These are phyloP conservation scores for Coecobrya sp. DNA, from an alignment of 2,888 invertebrate genomes.

Conservation along the genomic window DNA sequence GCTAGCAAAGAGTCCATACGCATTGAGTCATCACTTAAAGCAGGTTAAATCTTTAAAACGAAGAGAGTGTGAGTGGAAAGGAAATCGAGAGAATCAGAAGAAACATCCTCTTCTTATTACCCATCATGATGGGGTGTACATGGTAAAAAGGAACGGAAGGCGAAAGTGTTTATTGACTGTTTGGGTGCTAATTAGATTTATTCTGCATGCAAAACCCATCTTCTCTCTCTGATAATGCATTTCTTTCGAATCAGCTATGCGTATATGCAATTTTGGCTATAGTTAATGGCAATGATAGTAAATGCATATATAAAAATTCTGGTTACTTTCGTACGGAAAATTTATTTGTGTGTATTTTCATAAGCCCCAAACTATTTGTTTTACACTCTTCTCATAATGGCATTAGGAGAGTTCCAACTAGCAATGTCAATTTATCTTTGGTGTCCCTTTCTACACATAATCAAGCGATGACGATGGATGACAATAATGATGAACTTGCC, in stretches of 20 bases:
- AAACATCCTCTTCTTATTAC: constrained; percentile 36
- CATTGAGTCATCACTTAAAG: constrained; percentile 15
- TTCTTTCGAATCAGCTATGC: background rate
- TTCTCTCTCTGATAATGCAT: background rate
- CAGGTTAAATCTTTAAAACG: background rate
- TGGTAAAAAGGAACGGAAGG: constrained; percentile 55
- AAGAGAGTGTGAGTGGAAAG: constrained; percentile 78
- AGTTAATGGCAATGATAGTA: no score
- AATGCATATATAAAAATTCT: no score
- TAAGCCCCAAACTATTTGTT: constrained; percentile 10
- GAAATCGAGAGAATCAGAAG: constrained; percentile 58
- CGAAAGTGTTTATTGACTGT: constrained; percentile 82
- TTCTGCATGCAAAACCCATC: constrained; percentile 75
- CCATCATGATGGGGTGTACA: background rate
- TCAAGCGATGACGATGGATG: background rate
- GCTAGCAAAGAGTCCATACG: constrained; percentile 8
- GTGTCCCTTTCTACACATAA: constrained; percentile 33
- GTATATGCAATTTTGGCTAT: background rate
- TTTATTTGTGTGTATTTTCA: constrained; percentile 23
- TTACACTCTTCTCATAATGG: background rate
- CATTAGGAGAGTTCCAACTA: constrained; percentile 34
- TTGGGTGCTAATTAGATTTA: constrained; percentile 82
- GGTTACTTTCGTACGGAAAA: no score
- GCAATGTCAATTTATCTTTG: constrained; percentile 69
- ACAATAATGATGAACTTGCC: constrained; percentile 49